Conservation (phyloP, 1,140 invertebrate species). For the Trichonephila inaurata region DNA sequence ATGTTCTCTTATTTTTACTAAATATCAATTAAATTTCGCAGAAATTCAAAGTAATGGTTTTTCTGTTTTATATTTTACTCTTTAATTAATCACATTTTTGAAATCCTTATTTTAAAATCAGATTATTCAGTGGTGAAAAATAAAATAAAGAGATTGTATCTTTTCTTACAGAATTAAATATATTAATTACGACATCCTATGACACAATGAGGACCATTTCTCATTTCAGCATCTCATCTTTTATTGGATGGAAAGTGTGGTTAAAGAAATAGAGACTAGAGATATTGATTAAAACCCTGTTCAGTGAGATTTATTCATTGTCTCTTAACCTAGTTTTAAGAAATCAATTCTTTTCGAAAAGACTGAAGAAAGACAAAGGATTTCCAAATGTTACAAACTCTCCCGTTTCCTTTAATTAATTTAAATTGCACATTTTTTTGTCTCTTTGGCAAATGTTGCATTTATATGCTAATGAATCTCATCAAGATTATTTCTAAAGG, state of each 20-base stretch:
- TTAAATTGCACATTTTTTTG: background rate
- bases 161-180: background rate
- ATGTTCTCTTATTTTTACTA: no score
- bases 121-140: no score
- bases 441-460: background rate
- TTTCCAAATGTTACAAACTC: background rate
- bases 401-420: background rate
- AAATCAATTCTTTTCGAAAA: background rate
- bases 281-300: conserved; percentile 6
- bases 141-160: no score
- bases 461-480: background rate
- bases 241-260: background rate
- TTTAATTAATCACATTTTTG: no score
- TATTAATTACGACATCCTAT: background rate
- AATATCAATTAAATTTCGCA: no score
- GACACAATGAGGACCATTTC: background rate
- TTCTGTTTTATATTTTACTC: no score
- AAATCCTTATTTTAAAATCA: no score
- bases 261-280: background rate
- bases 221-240: background rate
- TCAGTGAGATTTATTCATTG: background rate
- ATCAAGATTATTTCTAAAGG: background rate
- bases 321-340: conserved; percentile 25
- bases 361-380: background rate
- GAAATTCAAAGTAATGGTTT: no score